Conservation (phyloP, 2,888 invertebrate genomes). For the Apantesis nais region DNA sequence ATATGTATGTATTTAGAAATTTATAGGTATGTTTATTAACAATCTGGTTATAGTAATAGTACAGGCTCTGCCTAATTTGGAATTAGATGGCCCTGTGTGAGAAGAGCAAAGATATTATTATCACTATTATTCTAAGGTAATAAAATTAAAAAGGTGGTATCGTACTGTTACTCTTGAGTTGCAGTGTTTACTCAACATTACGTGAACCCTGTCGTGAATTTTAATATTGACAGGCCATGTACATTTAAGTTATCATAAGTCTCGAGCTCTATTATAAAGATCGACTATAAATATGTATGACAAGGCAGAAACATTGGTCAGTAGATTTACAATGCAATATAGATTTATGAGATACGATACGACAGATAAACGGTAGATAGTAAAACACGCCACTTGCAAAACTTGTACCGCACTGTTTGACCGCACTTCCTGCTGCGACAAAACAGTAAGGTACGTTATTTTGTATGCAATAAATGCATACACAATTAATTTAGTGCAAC, state of each 20-base stretch:
- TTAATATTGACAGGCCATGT: background rate
- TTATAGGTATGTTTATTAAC: too few relatives aligned
- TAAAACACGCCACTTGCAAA: conserved; percentile 47
- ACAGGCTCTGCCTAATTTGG: too few relatives aligned
- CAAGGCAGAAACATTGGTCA: background rate
- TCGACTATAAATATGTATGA: conserved; percentile 1
- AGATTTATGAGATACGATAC: conserved; percentile 43
- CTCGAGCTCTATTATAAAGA: background rate
- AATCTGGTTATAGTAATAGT: too few relatives aligned
- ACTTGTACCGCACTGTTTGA: conserved; percentile 37
- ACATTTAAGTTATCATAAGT: background rate
- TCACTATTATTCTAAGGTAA: too few relatives aligned
- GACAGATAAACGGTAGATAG: conserved; percentile 47
- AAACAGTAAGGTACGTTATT: conserved; percentile 15
- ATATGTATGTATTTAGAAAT: too few relatives aligned
- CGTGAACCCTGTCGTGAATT: background rate
- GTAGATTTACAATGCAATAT: conserved; percentile 35
- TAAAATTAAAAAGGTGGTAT: too few relatives aligned
- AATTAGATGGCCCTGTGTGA: too few relatives aligned
- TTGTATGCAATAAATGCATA: background rate
- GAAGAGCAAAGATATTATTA: too few relatives aligned
- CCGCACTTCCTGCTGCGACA: conserved; percentile 41
- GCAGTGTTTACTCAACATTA: too few relatives aligned
- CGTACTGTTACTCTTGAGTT: too few relatives aligned
- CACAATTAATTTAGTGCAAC: background rate